Evolutionary conservation across 2,113 vertebrate genomes (phyloP), one percentile per base, ranked within the genome.

Genomic region (Tragulus kanchil): DNA sequence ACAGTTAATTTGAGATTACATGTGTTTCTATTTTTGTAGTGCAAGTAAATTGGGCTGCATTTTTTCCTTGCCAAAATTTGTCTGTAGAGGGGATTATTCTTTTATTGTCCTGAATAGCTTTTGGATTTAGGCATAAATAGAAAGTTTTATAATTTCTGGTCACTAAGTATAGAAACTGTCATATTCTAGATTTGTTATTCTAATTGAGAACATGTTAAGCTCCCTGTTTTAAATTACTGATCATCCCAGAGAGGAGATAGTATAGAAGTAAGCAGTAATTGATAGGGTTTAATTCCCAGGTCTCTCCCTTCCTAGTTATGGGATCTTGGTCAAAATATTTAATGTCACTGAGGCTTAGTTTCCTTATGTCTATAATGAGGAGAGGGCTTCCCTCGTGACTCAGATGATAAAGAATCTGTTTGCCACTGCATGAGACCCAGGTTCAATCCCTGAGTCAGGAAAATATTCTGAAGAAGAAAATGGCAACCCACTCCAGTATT

Each of bases 1-100:
- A 59, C 85, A 85, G 91, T 97, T 97, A 92, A 90, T 97, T 97
- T 91, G 87, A 97, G 93, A 95, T 85, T 96, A 56, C 81, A 97
- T 64, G 85, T 97, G 10, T 3, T 96, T 97, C 94, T 96, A 42
- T 97, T 98, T 98, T 69, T 92, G 58, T 94, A 28, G 6, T 42
- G 50, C 86, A 95, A 94, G 65, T 25, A 96, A 97, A 50, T 42
- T 97, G 82, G 25, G 69, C n/a, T 96, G 42, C 21, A 54, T 84
- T 92, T 92, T 94, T 97, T 79, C 9, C 50, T 81, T 97, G 96
- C 93, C 96, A 97, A 97, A 95, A 89, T 95, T 21, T 93, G 58
- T 77, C 88, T 98, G 94, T 86, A 95, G n/a, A 93, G 50, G 78
- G 50, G 26, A 75, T 95, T 97, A 85, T 94, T 85, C 42, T 93